phyloP scores from a whole-genome alignment of 1,140 invertebrate species.

The Antheraea pernyi region DNA sequence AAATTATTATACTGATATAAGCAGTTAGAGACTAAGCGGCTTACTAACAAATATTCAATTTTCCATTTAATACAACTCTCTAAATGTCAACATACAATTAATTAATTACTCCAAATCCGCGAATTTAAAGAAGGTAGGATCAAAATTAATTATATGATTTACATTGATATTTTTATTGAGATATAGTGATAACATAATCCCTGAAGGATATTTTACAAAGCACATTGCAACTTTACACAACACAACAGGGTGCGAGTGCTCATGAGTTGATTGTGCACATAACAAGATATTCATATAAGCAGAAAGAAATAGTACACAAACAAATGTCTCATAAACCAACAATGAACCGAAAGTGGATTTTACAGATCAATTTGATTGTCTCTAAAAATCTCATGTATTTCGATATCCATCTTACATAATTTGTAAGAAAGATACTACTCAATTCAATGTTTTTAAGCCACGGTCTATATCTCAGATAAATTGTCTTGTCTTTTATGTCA shows the following conservation, averaged over 20 bases:
- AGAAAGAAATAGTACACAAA: background rate
- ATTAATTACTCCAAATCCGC: background rate
- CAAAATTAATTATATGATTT: background rate
- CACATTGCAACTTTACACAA: background rate
- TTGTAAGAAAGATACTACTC: no score
- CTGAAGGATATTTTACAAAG: background rate
- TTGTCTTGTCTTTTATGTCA: background rate
- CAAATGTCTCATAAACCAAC: background rate
- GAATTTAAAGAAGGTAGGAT: background rate
- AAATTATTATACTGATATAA: constrained; percentile 52
- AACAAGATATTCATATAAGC: background rate
- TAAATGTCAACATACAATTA: background rate
- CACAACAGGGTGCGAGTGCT: background rate
- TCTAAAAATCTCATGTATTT: no score
- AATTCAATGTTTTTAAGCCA: background rate
- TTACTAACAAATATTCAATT: background rate
- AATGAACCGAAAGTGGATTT: background rate
- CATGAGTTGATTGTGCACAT: background rate
- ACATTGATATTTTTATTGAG: background rate
- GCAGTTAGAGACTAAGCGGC: constrained; percentile 38
- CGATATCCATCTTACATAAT: no score
- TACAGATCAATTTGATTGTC: background rate
- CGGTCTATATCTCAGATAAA: background rate
- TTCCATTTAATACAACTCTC: background rate
- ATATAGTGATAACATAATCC: background rate